Evolutionary conservation across 1,140 invertebrate genomes (phyloP), one percentile per base, ranked within the genome.

Genomic region (Anoplophora glabripennis): DNA sequence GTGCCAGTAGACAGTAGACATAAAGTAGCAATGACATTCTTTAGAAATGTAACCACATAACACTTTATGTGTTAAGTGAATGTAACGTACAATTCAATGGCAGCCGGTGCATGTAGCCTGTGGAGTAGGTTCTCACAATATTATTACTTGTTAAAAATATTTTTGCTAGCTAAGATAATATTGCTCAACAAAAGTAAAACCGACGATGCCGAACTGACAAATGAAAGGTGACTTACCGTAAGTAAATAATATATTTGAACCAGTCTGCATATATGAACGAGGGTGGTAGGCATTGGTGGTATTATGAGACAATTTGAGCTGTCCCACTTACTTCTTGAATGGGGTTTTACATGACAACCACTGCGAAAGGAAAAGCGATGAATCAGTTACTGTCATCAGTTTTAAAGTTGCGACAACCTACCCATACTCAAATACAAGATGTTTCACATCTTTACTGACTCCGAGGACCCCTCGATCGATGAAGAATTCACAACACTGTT

Each of bases 181-280:
- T n/a, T n/a, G n/a, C n/a, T n/a, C n/a, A n/a, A n/a, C n/a, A n/a
- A n/a, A n/a, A n/a, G n/a, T 41, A 41, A 3, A n/a, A 41, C 15
- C 2, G 38, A 2, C n/a, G 7, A 17, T 41, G 38, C 7, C 3
- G 3, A 41, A 41, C 7, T n/a, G n/a, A 4, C n/a, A 17, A 12
- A 41, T 12, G 2, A 12, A 3, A 46, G 14, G 3, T 11, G 4
- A 72, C 75, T 73, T 76, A 91, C 89, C 76, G 89, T 88, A 28
- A 93, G 77, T 42, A 89, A 80, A 71, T 93, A 93, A 70, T 90
- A 89, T 58, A 92, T 88, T 74, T 91, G 87, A 35, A 91, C 81
- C 15, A 92, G 78, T 57, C 87, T 81, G 75, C 89, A 92, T 38
- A 90, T 83, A 1, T 87, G 86, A 14, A 89, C 74, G 34, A 89